Base-by-base conservation (phyloP, 2,113 vertebrate species). In the Hucho hucho region DNA sequence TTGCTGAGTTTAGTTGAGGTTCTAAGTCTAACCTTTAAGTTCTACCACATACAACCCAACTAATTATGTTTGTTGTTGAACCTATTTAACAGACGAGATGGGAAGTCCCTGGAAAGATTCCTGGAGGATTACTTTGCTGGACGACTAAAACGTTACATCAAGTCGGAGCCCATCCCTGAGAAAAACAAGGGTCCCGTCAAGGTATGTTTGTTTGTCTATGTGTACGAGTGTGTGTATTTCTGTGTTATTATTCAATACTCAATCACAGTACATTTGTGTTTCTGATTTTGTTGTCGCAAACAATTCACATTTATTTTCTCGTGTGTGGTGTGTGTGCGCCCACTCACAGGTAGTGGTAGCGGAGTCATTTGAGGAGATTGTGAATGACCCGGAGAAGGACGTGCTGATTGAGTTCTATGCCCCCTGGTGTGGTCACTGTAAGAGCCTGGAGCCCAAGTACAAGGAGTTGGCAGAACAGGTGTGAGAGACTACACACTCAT, bases 341-440 rank as follows among this genome's bases (percentile, higher is more conserved):
- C 43, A 29, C 29, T 13, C 68, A n/a, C 74, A 94, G 93, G 87
- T 92, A 65, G 91, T 93, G 11, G 93, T 94, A 1, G 93, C 93
- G 0, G 93, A 94, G 84, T 90, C 89, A 0, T 94, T 94, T 69
- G 85, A 93, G 2, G 86, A 91, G 2, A 61, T 93, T 0, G 91
- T 94, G 20, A 89, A 92, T 2, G 78, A 90, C 58, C 84, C 81
- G 0, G 70, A 82, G 1, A 93, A 89, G 75, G 90, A 94, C 0
- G 92, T 92, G 12, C 79, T 94, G 79, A 86, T 94, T 28, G 88
- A 92, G 85, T 93, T 94, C 46, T 93, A 91, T 72, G 92, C 93
- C 16, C 91, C 89, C 0, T 87, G 81, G 66, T 94, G 93, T 84
- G 84, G 86, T 18, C 90, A 92, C 82, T 94, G 93, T 76, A 92